Conservation (phyloP, 30 jellyfish, hydroid and myxozoan genomes). For the Aurelia sp. region DNA sequence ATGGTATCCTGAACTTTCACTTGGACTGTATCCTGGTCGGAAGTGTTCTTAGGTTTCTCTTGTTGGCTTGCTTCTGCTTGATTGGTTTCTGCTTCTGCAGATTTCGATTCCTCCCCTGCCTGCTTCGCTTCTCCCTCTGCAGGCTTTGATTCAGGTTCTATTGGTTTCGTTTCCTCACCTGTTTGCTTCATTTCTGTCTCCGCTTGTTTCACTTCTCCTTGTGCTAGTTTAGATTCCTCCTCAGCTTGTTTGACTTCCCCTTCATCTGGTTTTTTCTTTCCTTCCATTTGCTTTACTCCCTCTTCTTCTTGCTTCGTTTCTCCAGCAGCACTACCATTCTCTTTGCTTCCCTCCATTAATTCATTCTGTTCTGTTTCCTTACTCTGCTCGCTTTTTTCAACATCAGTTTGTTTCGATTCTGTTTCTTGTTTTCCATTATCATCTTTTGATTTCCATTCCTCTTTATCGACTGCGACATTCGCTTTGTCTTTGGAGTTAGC, state of each 20-base stretch:
- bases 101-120: not conserved
- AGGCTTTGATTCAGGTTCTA: not conserved
- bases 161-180: not conserved
- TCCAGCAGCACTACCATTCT: not conserved
- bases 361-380: constrained; percentile 1
- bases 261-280: not conserved
- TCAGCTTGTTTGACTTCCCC: not conserved
- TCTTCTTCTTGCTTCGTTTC: not conserved
- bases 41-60: not conserved
- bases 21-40: not conserved
- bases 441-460: constrained; percentile 41
- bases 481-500: not conserved
- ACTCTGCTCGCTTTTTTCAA: not conserved
- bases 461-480: constrained; percentile 33
- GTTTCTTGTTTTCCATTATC: not conserved
- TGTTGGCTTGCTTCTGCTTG: not conserved
- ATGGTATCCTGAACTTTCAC: not conserved
- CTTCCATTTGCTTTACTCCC: not conserved
- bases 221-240: no score
- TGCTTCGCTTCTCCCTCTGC: not conserved
- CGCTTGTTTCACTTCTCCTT: not conserved
- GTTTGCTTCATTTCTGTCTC: not conserved
- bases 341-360: not conserved
- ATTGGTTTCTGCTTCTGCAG: not conserved
- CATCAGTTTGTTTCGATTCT: not conserved